Percentiles rank a stretch among this genome's conserved stretches.
Conservation (phyloP, 2,113 vertebrate species). For the Macrotis lagotis region DNA sequence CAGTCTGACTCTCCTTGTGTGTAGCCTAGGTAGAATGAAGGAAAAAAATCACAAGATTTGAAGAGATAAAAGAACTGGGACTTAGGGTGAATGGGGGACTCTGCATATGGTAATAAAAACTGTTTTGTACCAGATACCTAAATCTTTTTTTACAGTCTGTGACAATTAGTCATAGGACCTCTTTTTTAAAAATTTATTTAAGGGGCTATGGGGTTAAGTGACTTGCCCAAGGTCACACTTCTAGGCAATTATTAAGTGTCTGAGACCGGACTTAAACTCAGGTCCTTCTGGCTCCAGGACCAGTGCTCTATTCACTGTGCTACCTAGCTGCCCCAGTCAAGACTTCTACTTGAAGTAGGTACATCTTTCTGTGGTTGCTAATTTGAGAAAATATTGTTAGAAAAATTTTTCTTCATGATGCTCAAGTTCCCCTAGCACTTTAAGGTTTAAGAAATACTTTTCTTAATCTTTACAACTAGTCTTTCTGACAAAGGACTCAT, state of each 20-base stretch:
- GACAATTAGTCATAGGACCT: neutral
- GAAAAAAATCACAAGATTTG: neutral
- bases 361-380: neutral
- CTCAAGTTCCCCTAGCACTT: neutral
- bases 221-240: too few species aligned
- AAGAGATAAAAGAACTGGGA: neutral
- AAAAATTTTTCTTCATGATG: neutral
- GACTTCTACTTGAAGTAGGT: neutral
- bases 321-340: too few species aligned
- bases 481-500: too few species aligned
- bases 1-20: neutral
- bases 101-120: neutral
- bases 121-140: neutral
- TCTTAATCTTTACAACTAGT: neutral
- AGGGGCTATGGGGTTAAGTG: too few species aligned
- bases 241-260: too few species aligned
- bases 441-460: neutral
- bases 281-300: too few species aligned
- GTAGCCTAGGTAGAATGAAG: neutral
- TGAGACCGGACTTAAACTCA: too few species aligned
- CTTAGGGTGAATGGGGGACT: neutral
- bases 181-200: too few species aligned
- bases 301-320: too few species aligned
- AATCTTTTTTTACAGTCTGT: neutral
- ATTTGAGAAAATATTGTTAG: neutral